Base-by-base conservation (phyloP, 1,140 invertebrate genomes). In the Scaptomyza montana region DNA sequence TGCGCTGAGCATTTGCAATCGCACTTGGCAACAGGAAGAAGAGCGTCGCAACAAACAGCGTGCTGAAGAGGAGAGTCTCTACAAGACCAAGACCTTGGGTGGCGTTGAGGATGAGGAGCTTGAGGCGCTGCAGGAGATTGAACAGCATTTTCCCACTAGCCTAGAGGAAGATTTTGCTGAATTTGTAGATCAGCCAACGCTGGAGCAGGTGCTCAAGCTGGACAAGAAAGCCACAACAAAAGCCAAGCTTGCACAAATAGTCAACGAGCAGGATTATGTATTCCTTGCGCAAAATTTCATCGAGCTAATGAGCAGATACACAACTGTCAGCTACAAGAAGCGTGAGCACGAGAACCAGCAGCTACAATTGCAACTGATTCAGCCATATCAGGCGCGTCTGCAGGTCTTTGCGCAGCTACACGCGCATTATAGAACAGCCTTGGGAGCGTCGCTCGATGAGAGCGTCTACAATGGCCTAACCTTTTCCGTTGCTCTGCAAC, bases 1-100 rank as follows among this genome's bases (percentile, higher is more conserved):
- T 1, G 78, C 87, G 0, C 50, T 91, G n/a, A 59, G 74, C 39
- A 81, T 91, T 2, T 90, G 97, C 36, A 94, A 96, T 0, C 85
- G 93, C 12, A 92, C 94, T 0, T 99, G 97, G 97, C 94, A 95
- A 80, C 93, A 94, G 47, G 95, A 97, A 69, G 94, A 97, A 80
- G 93, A 95, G 57, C 93, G 95, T 49, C 94, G 94, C 21, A 94
- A 95, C 72, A 93, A 93, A 72, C 94, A 95, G 72, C 94, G 96
- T 70, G 93, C 94, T 39, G 96, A 97, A 77, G 95, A 97, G 60
- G 95, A 97, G 53, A 96, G 95, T 78, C 90, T 98, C 8, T 99
- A 97, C 92, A 94, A 95, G 63, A 96, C 95, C 33, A 97, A 96
- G 93, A 94, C 93, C 0, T 93, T 94, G 80, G 94, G 94, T 54